These are phyloP conservation scores for Prochilodus magdalenae DNA, from an alignment of 2,113 vertebrate species.

Conservation along the genomic window DNA sequence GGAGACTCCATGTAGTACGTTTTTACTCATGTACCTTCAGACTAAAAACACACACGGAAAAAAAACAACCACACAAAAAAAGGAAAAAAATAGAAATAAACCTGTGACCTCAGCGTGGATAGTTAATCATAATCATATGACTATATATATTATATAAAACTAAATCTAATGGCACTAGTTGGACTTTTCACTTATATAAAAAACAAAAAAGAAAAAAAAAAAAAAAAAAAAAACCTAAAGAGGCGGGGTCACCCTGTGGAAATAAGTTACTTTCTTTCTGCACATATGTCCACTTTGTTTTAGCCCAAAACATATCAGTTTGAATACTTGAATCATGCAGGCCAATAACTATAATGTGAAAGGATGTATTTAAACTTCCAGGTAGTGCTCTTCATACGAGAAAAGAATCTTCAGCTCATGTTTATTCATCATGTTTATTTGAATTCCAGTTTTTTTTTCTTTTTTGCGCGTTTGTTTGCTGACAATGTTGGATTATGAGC, in stretches of 20 bases:
- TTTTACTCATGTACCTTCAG: conserved; percentile 73
- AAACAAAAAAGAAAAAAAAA: conserved; percentile 71
- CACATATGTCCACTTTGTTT: conserved; percentile 99
- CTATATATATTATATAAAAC: conserved; percentile 54
- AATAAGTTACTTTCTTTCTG: conserved; percentile 91
- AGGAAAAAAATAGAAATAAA: conserved; percentile 68
- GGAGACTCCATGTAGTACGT: conserved; percentile 93
- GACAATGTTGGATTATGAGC: conserved; percentile 92
- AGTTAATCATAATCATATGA: conserved; percentile 64
- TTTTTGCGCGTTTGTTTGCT: conserved; percentile 82
- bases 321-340: conserved; percentile 99
- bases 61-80: conserved; percentile 39
- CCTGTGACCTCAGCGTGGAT: conserved; percentile 85
- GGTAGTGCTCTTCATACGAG: conserved; percentile 91
- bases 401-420: conserved; percentile 86
- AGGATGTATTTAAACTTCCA: conserved; percentile 98
- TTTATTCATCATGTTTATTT: conserved; percentile 88
- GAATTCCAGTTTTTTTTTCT: conserved; percentile 80
- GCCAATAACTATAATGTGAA: conserved; percentile 99
- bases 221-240: conserved; percentile 16
- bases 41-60: conserved; percentile 78
- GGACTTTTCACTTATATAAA: conserved; percentile 89
- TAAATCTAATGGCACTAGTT: conserved; percentile 87
- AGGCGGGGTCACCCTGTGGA: conserved; percentile 90
- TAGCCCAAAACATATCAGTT: conserved; percentile 99